These are phyloP conservation scores for Phaethornis superciliosus DNA, from an alignment of 2,113 vertebrate genomes.

Conservation along the genomic window DNA sequence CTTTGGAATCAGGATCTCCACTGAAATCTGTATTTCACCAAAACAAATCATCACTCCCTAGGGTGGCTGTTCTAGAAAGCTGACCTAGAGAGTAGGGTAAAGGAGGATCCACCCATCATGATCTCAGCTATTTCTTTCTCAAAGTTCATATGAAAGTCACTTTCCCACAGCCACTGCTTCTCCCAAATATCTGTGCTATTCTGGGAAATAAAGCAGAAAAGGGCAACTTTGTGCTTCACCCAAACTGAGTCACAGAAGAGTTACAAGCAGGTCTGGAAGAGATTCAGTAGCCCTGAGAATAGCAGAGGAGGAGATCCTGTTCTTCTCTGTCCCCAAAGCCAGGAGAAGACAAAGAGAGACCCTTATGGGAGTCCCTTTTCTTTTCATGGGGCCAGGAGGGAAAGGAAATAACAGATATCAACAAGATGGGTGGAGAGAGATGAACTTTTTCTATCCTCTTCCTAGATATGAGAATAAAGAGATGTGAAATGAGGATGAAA, in stretches of 20 bases:
- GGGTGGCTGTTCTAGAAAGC: neutral
- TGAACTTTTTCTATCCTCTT: rapidly evolving
- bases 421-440: neutral
- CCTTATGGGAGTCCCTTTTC: neutral
- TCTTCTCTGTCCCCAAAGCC: neutral
- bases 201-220: neutral
- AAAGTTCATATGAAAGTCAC: neutral
- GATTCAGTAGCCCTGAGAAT: neutral
- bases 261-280: neutral
- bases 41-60: neutral
- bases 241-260: neutral
- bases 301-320: neutral
- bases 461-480: neutral
- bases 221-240: neutral
- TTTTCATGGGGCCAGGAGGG: neutral
- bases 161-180: constrained; percentile 3
- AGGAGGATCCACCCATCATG: neutral
- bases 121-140: constrained; percentile 7
- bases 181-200: neutral
- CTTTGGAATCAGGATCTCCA: neutral
- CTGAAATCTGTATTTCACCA: neutral
- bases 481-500: rapidly evolving
- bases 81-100: neutral
- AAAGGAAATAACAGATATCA: neutral
- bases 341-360: neutral